Percentiles rank a stretch among this genome's conserved stretches.
Conservation (phyloP, 2,797 vertebrate genomes). For the Rhinoraja longicauda region DNA sequence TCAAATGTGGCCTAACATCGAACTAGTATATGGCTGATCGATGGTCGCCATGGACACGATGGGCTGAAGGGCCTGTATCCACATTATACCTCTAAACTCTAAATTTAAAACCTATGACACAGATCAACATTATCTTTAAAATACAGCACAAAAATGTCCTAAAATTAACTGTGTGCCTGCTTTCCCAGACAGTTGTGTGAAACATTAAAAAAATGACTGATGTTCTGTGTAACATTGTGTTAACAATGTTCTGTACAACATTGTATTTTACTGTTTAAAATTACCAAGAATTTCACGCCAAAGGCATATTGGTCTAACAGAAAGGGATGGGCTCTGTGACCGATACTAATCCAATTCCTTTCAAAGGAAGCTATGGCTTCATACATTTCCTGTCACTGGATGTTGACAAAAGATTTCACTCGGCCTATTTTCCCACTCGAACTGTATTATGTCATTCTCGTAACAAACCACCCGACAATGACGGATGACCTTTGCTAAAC, state of each 20-base stretch:
- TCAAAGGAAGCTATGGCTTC: constrained; percentile 12
- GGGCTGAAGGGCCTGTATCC: too few relatives aligned
- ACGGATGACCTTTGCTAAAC: background rate
- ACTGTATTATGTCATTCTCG: background rate
- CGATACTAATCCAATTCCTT: background rate
- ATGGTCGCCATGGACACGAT: too few relatives aligned
- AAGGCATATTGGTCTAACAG: background rate
- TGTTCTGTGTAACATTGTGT: background rate
- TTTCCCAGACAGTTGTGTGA: background rate
- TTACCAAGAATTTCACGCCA: too few relatives aligned
- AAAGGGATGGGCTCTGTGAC: background rate
- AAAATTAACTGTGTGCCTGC: background rate
- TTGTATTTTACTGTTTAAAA: background rate
- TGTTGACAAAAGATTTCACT: background rate
- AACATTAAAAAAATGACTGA: background rate
- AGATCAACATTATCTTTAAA: background rate
- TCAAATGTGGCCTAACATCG: too few relatives aligned
- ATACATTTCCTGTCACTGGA: background rate
- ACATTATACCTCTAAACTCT: background rate
- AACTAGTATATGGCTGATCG: too few relatives aligned
- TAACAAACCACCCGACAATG: background rate
- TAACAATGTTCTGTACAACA: background rate
- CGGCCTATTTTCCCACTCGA: background rate
- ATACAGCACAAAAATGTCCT: background rate
- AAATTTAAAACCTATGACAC: background rate